Conservation (phyloP, 2,113 vertebrate genomes). For the Ailurus styani region DNA sequence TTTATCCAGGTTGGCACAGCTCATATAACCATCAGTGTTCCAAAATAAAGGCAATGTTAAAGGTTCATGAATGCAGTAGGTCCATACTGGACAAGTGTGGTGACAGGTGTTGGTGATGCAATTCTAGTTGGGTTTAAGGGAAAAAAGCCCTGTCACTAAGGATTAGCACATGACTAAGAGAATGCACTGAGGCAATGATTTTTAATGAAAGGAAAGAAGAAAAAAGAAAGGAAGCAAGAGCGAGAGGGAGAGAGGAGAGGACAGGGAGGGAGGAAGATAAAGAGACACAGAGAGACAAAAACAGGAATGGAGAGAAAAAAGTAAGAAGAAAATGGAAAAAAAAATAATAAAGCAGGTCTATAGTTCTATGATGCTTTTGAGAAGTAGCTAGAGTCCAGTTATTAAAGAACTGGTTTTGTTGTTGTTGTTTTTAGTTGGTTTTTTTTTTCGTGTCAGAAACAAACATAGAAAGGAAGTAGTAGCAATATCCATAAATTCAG, state of each 20-base stretch:
- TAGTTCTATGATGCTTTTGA: background rate
- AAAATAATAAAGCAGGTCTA: background rate
- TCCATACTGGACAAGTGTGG: background rate
- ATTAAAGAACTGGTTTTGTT: background rate
- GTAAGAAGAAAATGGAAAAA: background rate
- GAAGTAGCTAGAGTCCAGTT: background rate
- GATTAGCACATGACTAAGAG: background rate
- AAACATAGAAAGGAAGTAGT: background rate
- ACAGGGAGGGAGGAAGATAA: background rate
- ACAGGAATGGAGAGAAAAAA: background rate
- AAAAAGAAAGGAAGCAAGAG: background rate
- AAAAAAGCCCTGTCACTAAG: background rate
- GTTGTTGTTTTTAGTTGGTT: too few relatives aligned
- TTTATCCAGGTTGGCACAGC: background rate
- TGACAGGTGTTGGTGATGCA: background rate
- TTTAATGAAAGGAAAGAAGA: background rate
- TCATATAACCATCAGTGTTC: background rate
- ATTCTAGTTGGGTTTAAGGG: background rate
- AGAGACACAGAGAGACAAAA: background rate
- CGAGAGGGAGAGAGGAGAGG: background rate
- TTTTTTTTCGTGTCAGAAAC: background rate
- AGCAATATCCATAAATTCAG: background rate
- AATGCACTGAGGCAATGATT: background rate
- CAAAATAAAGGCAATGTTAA: conserved; percentile 18
- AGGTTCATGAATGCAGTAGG: background rate